These are phyloP conservation scores for Thecophora atra DNA, from an alignment of 2,888 invertebrate species.

Conservation along the genomic window DNA sequence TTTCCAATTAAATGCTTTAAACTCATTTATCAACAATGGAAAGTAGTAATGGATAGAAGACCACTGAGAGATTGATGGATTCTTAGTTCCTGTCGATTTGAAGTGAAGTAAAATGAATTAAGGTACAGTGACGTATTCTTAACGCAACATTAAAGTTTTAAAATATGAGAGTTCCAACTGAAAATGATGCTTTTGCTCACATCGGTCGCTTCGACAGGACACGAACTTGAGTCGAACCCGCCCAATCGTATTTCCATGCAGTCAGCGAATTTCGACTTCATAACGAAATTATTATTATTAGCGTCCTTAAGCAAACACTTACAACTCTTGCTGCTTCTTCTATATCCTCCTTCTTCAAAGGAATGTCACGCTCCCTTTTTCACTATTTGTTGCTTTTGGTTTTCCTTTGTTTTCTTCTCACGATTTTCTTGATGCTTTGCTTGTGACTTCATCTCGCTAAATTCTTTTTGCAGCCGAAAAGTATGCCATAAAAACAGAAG, in stretches of 20 bases:
- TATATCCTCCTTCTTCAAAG: neutral
- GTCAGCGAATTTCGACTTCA: neutral
- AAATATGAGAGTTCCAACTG: no score
- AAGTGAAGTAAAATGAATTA: neutral
- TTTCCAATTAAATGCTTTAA: no score
- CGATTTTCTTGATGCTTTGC: neutral
- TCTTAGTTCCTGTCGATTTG: neutral
- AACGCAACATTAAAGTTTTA: no score
- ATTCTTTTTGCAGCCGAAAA: neutral
- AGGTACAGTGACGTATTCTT: no score
- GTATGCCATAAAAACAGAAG: neutral
- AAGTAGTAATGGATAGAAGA: conserved; percentile 1
- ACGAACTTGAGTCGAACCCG: no score
- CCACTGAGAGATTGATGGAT: neutral
- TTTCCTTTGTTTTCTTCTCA: neutral
- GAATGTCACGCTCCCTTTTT: no score
- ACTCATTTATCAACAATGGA: no score
- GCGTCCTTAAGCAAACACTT: neutral
- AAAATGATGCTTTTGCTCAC: no score
- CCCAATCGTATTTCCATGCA: neutral
- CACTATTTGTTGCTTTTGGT: neutral
- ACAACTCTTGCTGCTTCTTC: neutral
- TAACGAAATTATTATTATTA: conserved; percentile 3
- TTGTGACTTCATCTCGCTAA: no score
- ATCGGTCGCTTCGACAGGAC: no score